Evolutionary conservation across 2,797 vertebrate genomes (phyloP).

Genomic region (Pseudochirops cupreus): DNA sequence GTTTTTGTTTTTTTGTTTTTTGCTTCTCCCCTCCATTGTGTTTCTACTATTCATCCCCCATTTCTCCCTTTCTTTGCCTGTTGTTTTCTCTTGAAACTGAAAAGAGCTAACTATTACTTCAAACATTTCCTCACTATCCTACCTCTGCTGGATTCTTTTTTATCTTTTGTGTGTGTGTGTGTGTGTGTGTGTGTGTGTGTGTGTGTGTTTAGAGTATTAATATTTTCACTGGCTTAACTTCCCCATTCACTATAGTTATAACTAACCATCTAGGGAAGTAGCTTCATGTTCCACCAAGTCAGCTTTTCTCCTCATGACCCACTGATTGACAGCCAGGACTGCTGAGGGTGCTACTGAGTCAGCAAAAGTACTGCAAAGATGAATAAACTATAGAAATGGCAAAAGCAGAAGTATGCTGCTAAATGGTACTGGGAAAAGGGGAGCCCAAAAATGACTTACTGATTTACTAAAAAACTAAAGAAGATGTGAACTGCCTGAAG

Average conservation of each 20-base stretch:
- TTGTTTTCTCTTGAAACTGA: not conserved
- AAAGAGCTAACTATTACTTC: not conserved
- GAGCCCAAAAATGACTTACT: not conserved
- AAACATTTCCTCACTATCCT: not conserved
- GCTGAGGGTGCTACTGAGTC: slow-evolving; percentile 37
- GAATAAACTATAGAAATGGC: slow-evolving; percentile 33
- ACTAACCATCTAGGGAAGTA: not conserved
- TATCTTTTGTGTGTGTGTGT: not conserved
- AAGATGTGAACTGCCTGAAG: slow-evolving; percentile 7
- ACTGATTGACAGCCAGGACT: slow-evolving; percentile 58
- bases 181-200: not conserved
- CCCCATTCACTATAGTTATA: not conserved
- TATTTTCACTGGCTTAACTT: not conserved
- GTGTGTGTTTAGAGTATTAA: not conserved
- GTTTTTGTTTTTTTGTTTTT: not conserved
- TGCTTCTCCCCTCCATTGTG: not conserved
- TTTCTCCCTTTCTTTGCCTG: not conserved
- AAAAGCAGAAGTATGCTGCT: not conserved
- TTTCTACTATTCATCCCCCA: not conserved
- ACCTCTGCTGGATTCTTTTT: not conserved
- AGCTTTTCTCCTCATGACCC: slow-evolving; percentile 58
- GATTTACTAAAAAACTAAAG: not conserved
- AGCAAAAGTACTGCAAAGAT: slow-evolving; percentile 33
- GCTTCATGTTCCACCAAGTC: slow-evolving; percentile 43
- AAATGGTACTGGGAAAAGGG: slow-evolving; percentile 30